Evolutionary conservation across 1,140 invertebrate genomes (phyloP).

Genomic region (Manduca sexta): DNA sequence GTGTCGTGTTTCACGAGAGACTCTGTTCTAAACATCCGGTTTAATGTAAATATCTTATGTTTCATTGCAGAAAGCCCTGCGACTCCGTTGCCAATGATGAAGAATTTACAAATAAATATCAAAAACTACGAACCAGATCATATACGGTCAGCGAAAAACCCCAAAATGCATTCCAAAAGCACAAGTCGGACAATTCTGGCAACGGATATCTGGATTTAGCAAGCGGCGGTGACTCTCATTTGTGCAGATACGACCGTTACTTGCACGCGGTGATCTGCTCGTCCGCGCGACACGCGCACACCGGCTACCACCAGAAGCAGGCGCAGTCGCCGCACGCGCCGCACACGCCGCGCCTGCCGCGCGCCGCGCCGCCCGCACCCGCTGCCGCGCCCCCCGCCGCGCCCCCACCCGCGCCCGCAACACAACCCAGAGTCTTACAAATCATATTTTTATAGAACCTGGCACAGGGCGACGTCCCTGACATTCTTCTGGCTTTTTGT

Average conservation of each 20-base stretch:
- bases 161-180: constrained; percentile 48
- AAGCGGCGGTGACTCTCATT: constrained; percentile 69
- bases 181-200: constrained; percentile 40
- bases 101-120: constrained; percentile 57
- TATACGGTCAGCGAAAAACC: constrained; percentile 72
- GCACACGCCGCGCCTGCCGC: constrained; percentile 13
- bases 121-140: constrained; percentile 69
- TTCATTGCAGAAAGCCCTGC: constrained; percentile 64
- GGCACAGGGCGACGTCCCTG: constrained; percentile 28
- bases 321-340: constrained; percentile 27
- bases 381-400: too few species aligned
- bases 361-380: constrained; percentile 12
- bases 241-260: constrained; percentile 76
- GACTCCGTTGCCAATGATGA: constrained; percentile 56
- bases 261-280: constrained; percentile 75
- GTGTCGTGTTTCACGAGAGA: too few species aligned
- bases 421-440: constrained; percentile 64
- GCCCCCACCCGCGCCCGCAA: constrained; percentile 36
- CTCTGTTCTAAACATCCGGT: too few species aligned
- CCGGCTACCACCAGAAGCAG: constrained; percentile 62
- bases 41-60: not conserved
- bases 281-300: constrained; percentile 59
- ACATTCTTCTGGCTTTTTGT: constrained; percentile 30
- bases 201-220: constrained; percentile 68
- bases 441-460: constrained; percentile 69